Evolutionary conservation across 2,888 invertebrate genomes (phyloP), one percentile per base, ranked within the genome.

Genomic region (Brachynemurus nebulosus): DNA sequence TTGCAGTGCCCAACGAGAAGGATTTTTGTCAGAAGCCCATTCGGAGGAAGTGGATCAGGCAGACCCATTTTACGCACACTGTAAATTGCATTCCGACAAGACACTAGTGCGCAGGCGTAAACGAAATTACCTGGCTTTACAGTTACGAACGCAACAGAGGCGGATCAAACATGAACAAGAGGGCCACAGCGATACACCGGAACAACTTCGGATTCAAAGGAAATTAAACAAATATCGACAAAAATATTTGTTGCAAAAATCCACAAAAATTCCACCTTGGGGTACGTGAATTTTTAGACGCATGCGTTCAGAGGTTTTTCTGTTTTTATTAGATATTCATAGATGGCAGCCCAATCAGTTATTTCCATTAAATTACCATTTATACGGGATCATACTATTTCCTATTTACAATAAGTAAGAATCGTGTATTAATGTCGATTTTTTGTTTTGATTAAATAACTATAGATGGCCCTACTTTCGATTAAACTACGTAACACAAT

Each of bases 1-100:
- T 54, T 57, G 50, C 54, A 90, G 91, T 67, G 95, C 95, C 1
- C 95, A 96, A 66, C 77, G 86, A 23, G 89, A 91, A 55, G 96
- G 96, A 1, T 71, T 93, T 41, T 64, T 96, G 39, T 91, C 92
- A 0, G 95, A 96, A 63, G 90, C 92, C 0, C 88, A 89, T 61
- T 81, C 84, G 1, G 89, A 88, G 57, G 89, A 89, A 61, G 84
- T 80, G 0, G 88, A 89, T 55, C 89, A 89, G 55, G 93, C 93
- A 0, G 96, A 96, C 68, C 96, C 96, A 0, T 97, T 93, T 62
- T 96, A 91, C 63, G 96, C 95, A 0, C 92, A 96, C 59, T 97
- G 96, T 61, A 88, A 86, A 62, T 71, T 93, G 38, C 96, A 97
- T 64, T 92, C 93, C 0, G 95, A 96, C 59, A 92, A 92, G 63